These are phyloP conservation scores for Sebastolobus alascanus DNA, from an alignment of 2,797 vertebrate species.

Conservation along the genomic window DNA sequence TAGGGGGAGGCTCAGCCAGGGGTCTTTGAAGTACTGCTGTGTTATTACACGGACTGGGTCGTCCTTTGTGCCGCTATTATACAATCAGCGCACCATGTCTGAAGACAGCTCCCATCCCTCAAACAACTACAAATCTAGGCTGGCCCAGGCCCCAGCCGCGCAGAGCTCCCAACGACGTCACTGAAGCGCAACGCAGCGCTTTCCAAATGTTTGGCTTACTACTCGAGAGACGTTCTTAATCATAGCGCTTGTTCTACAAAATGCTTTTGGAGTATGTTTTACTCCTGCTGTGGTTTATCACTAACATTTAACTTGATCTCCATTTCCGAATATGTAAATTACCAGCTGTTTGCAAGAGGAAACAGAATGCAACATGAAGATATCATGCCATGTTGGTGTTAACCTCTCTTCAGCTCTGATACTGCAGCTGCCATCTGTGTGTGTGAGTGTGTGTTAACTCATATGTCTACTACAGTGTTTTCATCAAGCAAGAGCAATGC, in stretches of 20 bases:
- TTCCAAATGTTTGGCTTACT: constrained; percentile 46
- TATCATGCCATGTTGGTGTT: constrained; percentile 55
- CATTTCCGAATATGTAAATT: constrained; percentile 49
- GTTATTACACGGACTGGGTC: constrained; percentile 57
- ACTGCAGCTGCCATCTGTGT: constrained; percentile 44
- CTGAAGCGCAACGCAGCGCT: not conserved
- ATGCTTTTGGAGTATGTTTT: constrained; percentile 19
- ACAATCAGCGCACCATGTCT: constrained; percentile 42
- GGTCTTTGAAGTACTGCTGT: constrained; percentile 70
- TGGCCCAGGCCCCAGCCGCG: not conserved
- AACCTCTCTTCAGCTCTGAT: constrained; percentile 54
- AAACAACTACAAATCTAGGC: constrained; percentile 51
- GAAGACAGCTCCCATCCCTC: constrained; percentile 47
- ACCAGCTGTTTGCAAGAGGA: constrained; percentile 59
- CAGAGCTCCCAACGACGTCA: constrained; percentile 10
- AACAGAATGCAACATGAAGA: constrained; percentile 64
- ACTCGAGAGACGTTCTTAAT: constrained; percentile 29
- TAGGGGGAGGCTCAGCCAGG: constrained; percentile 53
- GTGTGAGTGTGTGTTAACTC: constrained; percentile 13
- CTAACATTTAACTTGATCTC: constrained; percentile 56
- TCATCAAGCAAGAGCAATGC: not conserved
- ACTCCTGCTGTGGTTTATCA: constrained; percentile 42
- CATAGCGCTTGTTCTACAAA: constrained; percentile 26
- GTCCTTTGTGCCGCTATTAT: constrained; percentile 57
- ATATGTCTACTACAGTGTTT: constrained; percentile 16